Percentiles rank a stretch among this genome's conserved stretches.
Conservation (phyloP, 2,113 vertebrate species). For the Lepus timidus region DNA sequence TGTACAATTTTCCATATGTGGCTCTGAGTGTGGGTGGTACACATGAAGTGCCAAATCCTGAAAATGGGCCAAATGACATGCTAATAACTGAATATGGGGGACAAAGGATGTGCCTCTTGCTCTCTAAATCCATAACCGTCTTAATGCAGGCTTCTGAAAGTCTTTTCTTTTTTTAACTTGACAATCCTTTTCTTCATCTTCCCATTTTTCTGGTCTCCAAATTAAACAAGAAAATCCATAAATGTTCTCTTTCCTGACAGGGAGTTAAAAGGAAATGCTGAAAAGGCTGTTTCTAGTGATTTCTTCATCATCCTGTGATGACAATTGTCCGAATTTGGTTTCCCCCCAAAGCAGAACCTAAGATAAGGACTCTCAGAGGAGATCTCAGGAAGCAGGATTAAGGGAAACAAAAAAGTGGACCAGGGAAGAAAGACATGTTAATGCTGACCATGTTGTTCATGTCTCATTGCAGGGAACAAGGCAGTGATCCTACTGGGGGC, state of each 20-base stretch:
- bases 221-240: background rate
- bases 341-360: background rate
- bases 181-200: background rate
- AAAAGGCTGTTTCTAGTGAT: background rate
- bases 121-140: background rate
- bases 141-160: background rate
- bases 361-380: background rate
- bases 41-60: background rate
- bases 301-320: background rate
- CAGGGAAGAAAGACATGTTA: background rate
- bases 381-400: background rate
- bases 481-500: background rate
- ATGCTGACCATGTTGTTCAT: background rate
- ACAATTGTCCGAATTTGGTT: background rate
- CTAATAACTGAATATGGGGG: background rate
- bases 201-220: background rate
- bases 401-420: background rate
- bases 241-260: background rate
- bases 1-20: background rate
- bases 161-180: background rate
- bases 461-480: background rate
- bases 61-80: background rate
- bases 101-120: background rate
- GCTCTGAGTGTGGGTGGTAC: background rate
- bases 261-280: background rate